These are phyloP conservation scores for Spermophilus dauricus DNA, from an alignment of 2,113 vertebrate genomes.

Conservation along the genomic window DNA sequence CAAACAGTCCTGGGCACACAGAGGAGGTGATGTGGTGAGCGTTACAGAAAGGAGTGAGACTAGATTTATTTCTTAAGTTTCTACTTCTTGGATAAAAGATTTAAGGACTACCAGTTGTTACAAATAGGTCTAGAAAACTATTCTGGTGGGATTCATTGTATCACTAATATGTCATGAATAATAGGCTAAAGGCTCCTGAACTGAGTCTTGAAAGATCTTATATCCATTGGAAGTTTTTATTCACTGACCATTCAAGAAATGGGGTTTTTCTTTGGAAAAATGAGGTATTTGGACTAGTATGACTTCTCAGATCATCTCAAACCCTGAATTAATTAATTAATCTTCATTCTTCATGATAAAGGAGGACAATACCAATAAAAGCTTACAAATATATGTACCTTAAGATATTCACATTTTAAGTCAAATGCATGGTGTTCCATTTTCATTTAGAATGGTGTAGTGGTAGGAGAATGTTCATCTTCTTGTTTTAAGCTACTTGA, in stretches of 20 bases:
- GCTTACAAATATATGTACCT: neutral
- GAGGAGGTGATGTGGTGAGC: neutral
- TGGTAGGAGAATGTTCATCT: neutral
- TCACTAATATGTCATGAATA: neutral
- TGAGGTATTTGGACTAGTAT: neutral
- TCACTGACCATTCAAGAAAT: neutral
- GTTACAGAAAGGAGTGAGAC: neutral
- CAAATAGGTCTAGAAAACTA: neutral
- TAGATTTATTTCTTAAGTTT: neutral
- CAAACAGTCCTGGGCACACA: fast-evolving
- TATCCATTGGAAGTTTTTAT: neutral
- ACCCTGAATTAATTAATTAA: neutral
- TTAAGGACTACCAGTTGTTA: neutral
- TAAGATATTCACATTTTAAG: neutral
- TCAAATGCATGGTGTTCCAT: neutral
- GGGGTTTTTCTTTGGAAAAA: neutral
- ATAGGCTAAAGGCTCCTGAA: neutral
- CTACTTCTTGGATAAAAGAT: neutral
- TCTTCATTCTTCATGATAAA: neutral
- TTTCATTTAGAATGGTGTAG: slow-evolving; percentile 18
- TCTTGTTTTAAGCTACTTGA: neutral
- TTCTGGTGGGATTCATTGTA: neutral
- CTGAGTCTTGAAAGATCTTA: neutral
- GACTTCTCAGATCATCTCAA: neutral
- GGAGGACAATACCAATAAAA: neutral